phyloP scores from a whole-genome alignment of 2,888 invertebrate species.

The Sipha maydis region DNA sequence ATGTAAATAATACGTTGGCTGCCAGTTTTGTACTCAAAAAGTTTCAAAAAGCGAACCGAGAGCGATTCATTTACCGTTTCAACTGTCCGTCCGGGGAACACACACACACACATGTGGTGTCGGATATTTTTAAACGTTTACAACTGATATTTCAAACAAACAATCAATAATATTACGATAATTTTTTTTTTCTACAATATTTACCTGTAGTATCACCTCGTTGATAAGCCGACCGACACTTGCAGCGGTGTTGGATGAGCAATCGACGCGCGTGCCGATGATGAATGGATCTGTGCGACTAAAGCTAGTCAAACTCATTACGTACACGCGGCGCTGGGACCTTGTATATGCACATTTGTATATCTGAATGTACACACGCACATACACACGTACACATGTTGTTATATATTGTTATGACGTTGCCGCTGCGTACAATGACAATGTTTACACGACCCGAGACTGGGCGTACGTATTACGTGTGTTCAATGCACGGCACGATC shows the following conservation, averaged over 20 bases:
- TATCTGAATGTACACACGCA: neutral
- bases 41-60: no score
- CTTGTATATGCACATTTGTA: neutral
- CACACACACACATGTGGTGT: no score
- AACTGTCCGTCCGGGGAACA: no score
- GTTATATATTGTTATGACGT: neutral
- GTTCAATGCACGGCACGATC: neutral
- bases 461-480: neutral
- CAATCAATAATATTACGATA: no score
- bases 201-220: neutral
- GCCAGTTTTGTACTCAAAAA: no score
- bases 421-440: neutral
- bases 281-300: conserved; percentile 43
- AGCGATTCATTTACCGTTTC: no score
- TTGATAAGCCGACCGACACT: no score
- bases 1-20: no score
- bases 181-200: neutral
- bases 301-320: conserved; percentile 22
- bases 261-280: conserved; percentile 17
- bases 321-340: neutral
- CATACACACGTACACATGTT: neutral
- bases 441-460: neutral
- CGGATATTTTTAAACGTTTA: no score
- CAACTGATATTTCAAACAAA: no score
- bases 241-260: neutral